Base-by-base conservation (phyloP, 2,113 vertebrate species). In the Cettia cetti region DNA sequence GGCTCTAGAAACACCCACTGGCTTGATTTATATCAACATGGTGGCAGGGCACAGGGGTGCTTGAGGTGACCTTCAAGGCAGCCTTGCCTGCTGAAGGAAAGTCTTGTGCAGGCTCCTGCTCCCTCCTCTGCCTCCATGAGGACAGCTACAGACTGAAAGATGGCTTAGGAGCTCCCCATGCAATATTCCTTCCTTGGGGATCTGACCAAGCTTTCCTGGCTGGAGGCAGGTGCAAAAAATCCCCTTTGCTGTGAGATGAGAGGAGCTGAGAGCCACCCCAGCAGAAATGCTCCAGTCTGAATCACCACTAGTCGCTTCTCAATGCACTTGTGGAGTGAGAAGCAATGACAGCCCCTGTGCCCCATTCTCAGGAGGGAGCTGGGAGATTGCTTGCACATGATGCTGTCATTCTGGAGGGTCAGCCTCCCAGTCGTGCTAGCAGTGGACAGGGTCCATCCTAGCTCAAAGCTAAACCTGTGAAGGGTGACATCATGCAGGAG, bases 401-500 rank as follows among this genome's bases (percentile, higher is more conserved):
- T 1, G 3, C 35, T 80, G 10, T 71, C 4, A 0, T 86, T 89
- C 33, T 31, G 57, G 60, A 47, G 17, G 19, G 30, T 42, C 71
- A 42, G 50, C 7, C 30, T 31, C 56, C 35, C n/a, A n/a, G 2
- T 4, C 4, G 0, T 18, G 35, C 33, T 61, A 17, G 20, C 4
- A 2, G 13, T 1, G 2, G 39, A 54, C 20, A 15, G 53, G 40
- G 79, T 79, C 80, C 57, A 27, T 52, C 40, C 42, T 42, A 13
- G 6, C 37, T 61, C 78, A 17, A 39, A 70, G 45, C 50, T 78
- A 45, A 91, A 44, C 54, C 44, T 69, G 37, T 4, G 7, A 87
- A 50, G 40, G 42, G 30, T 95, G 88, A 93, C 49, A 28, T 77
- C 79, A 93, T 40, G 45, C 54, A 69, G 76, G 49, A 94, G 81